Base-by-base conservation (phyloP, 1,140 invertebrate genomes). In the Mylabris phalerata region DNA sequence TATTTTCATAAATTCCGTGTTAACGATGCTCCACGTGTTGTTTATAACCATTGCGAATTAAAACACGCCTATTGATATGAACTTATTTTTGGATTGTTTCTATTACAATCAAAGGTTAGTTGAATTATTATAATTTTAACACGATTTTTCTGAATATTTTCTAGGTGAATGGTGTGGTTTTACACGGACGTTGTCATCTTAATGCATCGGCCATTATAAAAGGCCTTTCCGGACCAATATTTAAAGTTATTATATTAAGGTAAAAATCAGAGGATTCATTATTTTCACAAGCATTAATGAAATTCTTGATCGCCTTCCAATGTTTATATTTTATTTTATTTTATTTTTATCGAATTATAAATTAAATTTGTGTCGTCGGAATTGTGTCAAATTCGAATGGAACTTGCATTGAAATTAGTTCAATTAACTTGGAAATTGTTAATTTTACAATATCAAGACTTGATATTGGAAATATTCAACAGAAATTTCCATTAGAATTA, bases 191-290 rank as follows among this genome's bases (percentile, higher is more conserved):
- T 71, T 96, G 93, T 79, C 95, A 98, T 75, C 80, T 98, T 32
- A 98, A 98, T 74, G 93, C 93, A 10, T 96, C 94, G 1, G 92
- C 93, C 0, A 88, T 97, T 66, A 98, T 98, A 72, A 98, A 97
- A 79, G 86, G 89, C 51, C 80, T 98, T 50, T 82, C 88, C 4
- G 89, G 89, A 47, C 84, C 85, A 32, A 77, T 81, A 54, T 88
- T 95, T 75, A 95, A 93, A 75, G 83, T 98, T 66, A 86, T 98
- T 61, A 78, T 93, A 24, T 73, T 93, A 52, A 87, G 93, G 92
- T 94, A 80, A 48, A 47, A 47, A 51, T 19, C 19, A 19, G 19
- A 19, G 19, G 19, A 19, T 52, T 24, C 50, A 32, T 25, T 24
- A 54, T 54, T 54, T 54, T 54, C 25, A 45, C 39, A 44, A 40